Evolutionary conservation across 2,113 vertebrate species (phyloP).

Genomic region (Onychorhynchus coronatus): DNA sequence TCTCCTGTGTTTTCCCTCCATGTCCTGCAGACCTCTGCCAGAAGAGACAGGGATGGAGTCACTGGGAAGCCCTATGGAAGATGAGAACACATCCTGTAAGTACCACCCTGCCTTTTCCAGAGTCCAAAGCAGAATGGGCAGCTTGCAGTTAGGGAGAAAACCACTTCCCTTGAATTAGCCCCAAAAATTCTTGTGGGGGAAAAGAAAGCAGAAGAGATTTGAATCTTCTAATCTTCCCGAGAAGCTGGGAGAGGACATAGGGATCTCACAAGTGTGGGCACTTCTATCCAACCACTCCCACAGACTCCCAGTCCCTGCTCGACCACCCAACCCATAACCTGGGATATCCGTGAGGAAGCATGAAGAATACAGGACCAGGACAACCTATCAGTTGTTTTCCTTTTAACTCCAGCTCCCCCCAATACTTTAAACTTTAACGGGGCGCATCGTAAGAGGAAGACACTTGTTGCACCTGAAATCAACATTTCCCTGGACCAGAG

Average conservation of each 20-base stretch:
- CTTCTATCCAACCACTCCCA: not conserved
- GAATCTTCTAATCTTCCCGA: not conserved
- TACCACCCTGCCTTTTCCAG: not conserved
- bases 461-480: conserved; percentile 91
- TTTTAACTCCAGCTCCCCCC: conserved; percentile 79
- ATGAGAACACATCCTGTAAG: conserved; percentile 83
- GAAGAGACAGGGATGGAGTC: conserved; percentile 88
- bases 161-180: not conserved
- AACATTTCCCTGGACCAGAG: conserved; percentile 97
- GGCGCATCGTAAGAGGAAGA: conserved; percentile 86
- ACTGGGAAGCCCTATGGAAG: conserved; percentile 80
- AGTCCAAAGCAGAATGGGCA: not conserved
- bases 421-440: conserved; percentile 79
- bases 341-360: fast-evolving
- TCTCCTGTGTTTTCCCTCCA: not conserved
- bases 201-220: not conserved
- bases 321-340: not conserved
- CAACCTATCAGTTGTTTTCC: not conserved
- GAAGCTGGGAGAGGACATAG: not conserved
- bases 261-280: not conserved
- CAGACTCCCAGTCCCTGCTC: not conserved
- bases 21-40: conserved; percentile 79
- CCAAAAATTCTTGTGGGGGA: fast-evolving
- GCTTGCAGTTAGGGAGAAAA: not conserved
- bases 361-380: not conserved